A percentile compares a stretch with the other conserved stretches of the same genome.
phyloP scores from a whole-genome alignment of 2,113 vertebrate species.

The Cricetomys ansorgei region DNA sequence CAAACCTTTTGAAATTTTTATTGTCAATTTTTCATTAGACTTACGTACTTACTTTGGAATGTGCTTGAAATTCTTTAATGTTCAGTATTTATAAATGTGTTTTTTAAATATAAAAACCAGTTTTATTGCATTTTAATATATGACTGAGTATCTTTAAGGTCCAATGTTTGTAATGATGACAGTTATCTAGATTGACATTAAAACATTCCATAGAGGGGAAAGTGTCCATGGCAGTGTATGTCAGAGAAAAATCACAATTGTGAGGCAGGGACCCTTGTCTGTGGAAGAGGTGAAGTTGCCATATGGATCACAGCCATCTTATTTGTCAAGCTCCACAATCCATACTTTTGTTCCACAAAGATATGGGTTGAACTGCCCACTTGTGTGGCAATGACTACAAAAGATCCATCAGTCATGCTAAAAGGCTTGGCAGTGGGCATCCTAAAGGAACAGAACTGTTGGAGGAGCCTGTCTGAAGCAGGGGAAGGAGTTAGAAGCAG shows the following conservation, averaged over 20 bases:
- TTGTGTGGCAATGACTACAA: background rate
- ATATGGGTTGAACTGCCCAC: background rate
- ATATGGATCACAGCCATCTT: background rate
- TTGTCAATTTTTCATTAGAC: background rate
- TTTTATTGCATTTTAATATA: background rate
- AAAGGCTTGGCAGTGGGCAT: background rate
- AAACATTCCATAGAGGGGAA: slow-evolving; percentile 11
- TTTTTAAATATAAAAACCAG: background rate
- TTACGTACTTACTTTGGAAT: slow-evolving; percentile 19
- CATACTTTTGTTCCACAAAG: slow-evolving; percentile 43
- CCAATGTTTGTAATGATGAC: slow-evolving; percentile 12
- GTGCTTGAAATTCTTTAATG: slow-evolving; percentile 44
- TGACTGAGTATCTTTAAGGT: slow-evolving; percentile 40
- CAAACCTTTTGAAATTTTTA: background rate
- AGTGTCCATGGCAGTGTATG: background rate
- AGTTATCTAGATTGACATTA: slow-evolving; percentile 27
- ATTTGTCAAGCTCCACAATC: background rate
- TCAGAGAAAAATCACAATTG: background rate
- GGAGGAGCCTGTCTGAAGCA: background rate
- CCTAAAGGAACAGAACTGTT: background rate
- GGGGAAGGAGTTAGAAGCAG: background rate
- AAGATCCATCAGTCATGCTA: background rate
- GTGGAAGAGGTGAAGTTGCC: background rate
- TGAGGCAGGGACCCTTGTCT: background rate
- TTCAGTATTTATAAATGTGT: slow-evolving; percentile 5